Conservation (phyloP, 2,888 invertebrate genomes). For the Beris chalybata region DNA sequence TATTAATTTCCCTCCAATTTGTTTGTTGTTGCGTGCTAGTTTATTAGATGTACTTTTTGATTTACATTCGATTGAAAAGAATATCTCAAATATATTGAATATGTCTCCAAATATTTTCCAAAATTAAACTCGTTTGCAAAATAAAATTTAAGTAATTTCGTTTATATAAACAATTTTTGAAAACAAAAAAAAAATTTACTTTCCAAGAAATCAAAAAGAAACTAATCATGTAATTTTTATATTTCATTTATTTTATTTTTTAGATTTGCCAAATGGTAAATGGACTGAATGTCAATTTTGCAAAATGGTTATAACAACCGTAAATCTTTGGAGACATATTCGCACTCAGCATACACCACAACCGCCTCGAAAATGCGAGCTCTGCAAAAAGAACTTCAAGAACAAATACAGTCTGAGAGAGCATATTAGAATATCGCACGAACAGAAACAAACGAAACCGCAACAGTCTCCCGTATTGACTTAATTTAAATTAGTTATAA, state of each 20-base stretch:
- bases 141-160: slow-evolving; percentile 19
- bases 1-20: no score
- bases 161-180: slow-evolving; percentile 25
- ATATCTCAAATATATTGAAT: slow-evolving; percentile 42
- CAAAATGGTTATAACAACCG: slow-evolving; percentile 58
- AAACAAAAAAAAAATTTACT: slow-evolving; percentile 32
- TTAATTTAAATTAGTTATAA: neutral
- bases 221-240: slow-evolving; percentile 11
- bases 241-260: slow-evolving; percentile 48
- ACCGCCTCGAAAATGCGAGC: slow-evolving; percentile 56
- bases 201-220: slow-evolving; percentile 2
- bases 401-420: slow-evolving; percentile 57
- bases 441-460: slow-evolving; percentile 48
- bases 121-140: neutral
- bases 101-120: slow-evolving; percentile 52
- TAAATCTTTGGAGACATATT: slow-evolving; percentile 59
- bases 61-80: no score
- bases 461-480: slow-evolving; percentile 13
- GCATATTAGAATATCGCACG: slow-evolving; percentile 56
- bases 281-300: slow-evolving; percentile 59
- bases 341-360: slow-evolving; percentile 57
- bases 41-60: no score
- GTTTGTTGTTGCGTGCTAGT: no score
- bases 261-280: slow-evolving; percentile 57
- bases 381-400: slow-evolving; percentile 57